Evolutionary conservation across 2,113 vertebrate genomes (phyloP).

Genomic region (Prinia subflava): DNA sequence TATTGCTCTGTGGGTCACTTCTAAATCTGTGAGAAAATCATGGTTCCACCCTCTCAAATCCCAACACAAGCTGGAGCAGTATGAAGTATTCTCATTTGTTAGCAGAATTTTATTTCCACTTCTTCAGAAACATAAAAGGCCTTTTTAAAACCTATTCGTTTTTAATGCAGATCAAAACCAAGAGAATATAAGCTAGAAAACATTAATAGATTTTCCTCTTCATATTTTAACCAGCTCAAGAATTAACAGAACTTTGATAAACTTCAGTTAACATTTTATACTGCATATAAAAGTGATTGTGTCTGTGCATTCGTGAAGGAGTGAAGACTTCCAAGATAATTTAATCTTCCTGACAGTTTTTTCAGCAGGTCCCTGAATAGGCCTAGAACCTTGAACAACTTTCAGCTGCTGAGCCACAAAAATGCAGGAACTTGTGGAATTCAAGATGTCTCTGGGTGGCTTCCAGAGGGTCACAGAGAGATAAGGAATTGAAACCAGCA

Average conservation of each 20-base stretch:
- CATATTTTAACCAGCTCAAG: background rate
- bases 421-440: background rate
- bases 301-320: background rate
- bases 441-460: background rate
- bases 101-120: background rate
- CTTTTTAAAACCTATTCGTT: background rate
- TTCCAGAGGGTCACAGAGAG: background rate
- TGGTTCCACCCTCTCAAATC: background rate
- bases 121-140: background rate
- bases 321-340: background rate
- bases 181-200: background rate
- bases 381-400: background rate
- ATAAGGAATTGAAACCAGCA: background rate
- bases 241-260: background rate
- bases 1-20: background rate
- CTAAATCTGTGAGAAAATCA: background rate
- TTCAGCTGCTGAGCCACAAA: background rate
- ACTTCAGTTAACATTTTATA: background rate
- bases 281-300: background rate
- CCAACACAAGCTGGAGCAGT: background rate
- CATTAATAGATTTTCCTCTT: background rate
- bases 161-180: background rate
- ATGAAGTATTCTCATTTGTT: background rate
- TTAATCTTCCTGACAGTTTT: background rate
- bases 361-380: background rate